Evolutionary conservation across 2,797 vertebrate genomes (phyloP).

Genomic region (Arnoldichthys spilopterus): DNA sequence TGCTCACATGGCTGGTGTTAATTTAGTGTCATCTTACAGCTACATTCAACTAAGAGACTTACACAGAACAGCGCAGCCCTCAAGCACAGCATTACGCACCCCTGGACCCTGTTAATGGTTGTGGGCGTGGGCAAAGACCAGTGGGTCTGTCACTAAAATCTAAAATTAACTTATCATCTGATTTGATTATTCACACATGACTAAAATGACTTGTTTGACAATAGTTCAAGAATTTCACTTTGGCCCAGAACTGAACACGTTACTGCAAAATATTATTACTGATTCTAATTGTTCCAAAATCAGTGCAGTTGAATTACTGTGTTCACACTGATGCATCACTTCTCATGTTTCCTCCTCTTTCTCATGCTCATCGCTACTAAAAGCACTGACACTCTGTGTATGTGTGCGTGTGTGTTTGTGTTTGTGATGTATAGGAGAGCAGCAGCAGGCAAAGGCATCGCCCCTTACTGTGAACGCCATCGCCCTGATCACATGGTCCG

Average conservation of each 20-base stretch:
- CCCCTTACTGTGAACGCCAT: conserved; percentile 55
- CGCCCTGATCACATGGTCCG: conserved; percentile 53
- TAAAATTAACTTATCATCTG: background rate
- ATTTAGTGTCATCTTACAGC: no score
- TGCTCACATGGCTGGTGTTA: background rate
- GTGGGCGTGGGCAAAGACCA: background rate
- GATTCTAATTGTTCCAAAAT: no score
- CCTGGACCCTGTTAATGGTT: background rate
- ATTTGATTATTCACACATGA: no score
- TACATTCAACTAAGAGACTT: no score
- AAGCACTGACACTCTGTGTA: conserved; percentile 12
- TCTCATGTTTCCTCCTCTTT: background rate
- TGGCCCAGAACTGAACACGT: no score
- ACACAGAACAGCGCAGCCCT: no score
- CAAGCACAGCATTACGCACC: no score
- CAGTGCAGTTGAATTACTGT: no score
- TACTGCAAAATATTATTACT: no score
- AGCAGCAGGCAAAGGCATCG: conserved; percentile 55
- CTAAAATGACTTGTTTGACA: no score
- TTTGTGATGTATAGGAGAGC: conserved; percentile 22
- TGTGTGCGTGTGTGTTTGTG: conserved; percentile 3
- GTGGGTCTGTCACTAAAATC: background rate
- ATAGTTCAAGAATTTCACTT: no score
- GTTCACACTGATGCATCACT: no score
- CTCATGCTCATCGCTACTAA: conserved; percentile 10